Percentiles rank a stretch among this genome's conserved stretches.
These are phyloP conservation scores for Nineta flava DNA, from an alignment of 2,888 invertebrate genomes.

Conservation along the genomic window DNA sequence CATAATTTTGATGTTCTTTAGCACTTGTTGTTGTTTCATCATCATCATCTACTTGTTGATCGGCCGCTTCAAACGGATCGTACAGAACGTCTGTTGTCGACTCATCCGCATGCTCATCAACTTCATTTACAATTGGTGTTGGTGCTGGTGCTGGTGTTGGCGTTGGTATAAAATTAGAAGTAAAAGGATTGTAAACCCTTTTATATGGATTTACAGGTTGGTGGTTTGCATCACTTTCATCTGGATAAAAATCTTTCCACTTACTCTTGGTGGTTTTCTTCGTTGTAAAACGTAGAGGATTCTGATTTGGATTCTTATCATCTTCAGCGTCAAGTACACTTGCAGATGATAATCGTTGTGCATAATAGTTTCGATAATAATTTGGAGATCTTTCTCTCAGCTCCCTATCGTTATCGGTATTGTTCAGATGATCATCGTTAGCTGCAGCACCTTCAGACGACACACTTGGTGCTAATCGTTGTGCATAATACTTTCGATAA, in stretches of 20 bases:
- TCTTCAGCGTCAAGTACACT: slow-evolving; percentile 1
- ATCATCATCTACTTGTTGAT: slow-evolving; percentile 9
- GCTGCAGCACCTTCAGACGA: no score
- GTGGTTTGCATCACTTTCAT: background rate
- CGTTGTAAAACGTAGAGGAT: background rate
- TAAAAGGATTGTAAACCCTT: background rate
- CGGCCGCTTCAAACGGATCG: background rate
- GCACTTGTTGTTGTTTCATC: slow-evolving; percentile 13
- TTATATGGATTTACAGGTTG: slow-evolving; percentile 4
- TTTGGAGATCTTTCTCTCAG: no score
- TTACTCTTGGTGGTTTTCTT: slow-evolving; percentile 1
- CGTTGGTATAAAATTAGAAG: slow-evolving; percentile 9
- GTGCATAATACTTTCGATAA: no score
- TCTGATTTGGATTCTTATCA: slow-evolving; percentile 5
- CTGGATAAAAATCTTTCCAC: slow-evolving; percentile 1
- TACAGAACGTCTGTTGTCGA: slow-evolving; percentile 4
- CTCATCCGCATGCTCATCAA: slow-evolving; percentile 7
- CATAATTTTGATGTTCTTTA: slow-evolving; percentile 11
- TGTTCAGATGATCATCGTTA: no score
- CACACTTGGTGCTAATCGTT: no score
- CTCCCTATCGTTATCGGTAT: no score
- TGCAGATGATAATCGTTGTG: background rate
- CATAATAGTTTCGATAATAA: slow-evolving; percentile 9
- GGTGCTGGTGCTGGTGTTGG: no score
- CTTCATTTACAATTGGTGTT: slow-evolving; percentile 14